Percentiles rank a stretch among this genome's conserved stretches.
phyloP scores from a whole-genome alignment of 2,113 vertebrate species.

The Progne subis region DNA sequence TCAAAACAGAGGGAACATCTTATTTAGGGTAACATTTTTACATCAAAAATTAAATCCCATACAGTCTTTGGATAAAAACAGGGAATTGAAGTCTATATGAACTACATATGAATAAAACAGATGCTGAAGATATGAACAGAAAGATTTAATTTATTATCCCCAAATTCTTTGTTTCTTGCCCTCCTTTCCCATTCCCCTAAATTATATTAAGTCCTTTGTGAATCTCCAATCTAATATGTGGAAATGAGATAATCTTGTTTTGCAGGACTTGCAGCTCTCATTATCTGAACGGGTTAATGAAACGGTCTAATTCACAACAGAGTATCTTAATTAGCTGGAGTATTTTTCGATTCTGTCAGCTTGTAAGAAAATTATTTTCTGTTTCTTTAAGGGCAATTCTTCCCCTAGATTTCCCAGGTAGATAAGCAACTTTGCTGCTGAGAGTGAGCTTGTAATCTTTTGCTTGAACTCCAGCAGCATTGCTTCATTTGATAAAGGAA shows the following conservation, averaged over 20 bases:
- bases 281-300: neutral
- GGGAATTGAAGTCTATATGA: neutral
- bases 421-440: neutral
- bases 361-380: neutral
- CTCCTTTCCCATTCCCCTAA: neutral
- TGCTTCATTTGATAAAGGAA: neutral
- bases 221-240: neutral
- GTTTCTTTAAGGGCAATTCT: neutral
- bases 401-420: neutral
- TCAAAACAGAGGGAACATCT: neutral
- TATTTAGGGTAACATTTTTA: neutral
- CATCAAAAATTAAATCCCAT: neutral
- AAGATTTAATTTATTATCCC: neutral
- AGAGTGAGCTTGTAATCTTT: neutral
- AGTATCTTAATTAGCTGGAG: neutral
- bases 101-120: neutral
- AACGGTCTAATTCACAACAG: neutral
- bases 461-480: neutral
- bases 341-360: neutral
- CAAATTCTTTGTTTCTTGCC: neutral
- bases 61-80: neutral
- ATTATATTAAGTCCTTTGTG: neutral
- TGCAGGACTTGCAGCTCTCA: neutral
- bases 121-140: neutral
- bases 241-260: neutral